Evolutionary conservation across 2,888 invertebrate species (phyloP).

Genomic region (Stictocephala bisonia): DNA sequence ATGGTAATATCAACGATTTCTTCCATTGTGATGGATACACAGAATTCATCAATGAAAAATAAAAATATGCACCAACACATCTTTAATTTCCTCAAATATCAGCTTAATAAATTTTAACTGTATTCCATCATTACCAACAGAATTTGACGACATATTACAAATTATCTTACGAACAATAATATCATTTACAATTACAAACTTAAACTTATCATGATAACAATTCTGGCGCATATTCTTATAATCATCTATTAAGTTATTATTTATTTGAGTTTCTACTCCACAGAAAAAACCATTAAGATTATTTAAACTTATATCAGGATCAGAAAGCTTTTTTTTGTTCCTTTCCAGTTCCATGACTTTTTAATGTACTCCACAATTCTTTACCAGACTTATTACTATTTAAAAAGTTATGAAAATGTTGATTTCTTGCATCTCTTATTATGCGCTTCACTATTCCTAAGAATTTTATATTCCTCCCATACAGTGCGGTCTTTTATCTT

Average conservation of each 20-base stretch:
- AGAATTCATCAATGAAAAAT: too few species aligned
- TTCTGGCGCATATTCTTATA: too few species aligned
- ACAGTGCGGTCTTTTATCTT: not conserved
- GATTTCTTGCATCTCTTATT: not conserved
- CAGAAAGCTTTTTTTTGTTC: not conserved
- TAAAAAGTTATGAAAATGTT: not conserved
- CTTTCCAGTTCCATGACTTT: not conserved
- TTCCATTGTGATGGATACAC: too few species aligned
- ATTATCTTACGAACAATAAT: too few species aligned
- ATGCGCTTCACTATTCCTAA: conserved; percentile 3
- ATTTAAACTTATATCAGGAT: not conserved
- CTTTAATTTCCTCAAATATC: too few species aligned
- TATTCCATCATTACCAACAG: too few species aligned
- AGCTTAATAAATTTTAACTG: too few species aligned
- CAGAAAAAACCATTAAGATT: not conserved
- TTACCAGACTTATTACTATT: not conserved
- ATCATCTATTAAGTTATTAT: not conserved
- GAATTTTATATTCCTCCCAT: not conserved
- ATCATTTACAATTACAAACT: too few species aligned
- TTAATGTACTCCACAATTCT: not conserved
- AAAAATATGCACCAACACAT: too few species aligned
- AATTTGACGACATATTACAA: too few species aligned
- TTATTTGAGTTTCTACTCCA: not conserved
- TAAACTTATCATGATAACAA: too few species aligned
- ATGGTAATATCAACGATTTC: too few species aligned